These are phyloP conservation scores for Melolontha melolontha DNA, from an alignment of 2,888 invertebrate genomes.

Conservation along the genomic window DNA sequence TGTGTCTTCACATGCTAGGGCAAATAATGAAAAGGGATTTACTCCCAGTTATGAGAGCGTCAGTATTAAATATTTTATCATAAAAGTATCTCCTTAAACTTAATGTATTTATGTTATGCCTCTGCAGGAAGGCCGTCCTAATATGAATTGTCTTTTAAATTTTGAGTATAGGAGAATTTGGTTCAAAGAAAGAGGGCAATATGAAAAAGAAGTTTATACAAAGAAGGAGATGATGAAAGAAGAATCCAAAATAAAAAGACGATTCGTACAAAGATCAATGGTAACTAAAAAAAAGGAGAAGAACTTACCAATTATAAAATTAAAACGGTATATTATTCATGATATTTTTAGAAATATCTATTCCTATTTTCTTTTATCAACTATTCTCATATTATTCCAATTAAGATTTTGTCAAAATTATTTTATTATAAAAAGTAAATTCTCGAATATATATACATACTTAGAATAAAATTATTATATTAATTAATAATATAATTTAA, in stretches of 20 bases:
- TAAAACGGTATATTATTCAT: slow-evolving; percentile 40
- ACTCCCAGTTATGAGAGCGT: slow-evolving; percentile 71
- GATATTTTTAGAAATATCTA: too few species aligned
- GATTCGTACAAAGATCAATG: slow-evolving; percentile 57
- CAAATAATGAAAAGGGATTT: slow-evolving; percentile 55
- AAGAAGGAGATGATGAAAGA: slow-evolving; percentile 67
- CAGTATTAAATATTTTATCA: slow-evolving; percentile 43
- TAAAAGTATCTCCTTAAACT: neutral
- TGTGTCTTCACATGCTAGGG: slow-evolving; percentile 67
- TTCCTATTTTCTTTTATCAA: too few species aligned
- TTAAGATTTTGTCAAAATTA: too few species aligned
- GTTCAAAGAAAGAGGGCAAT: slow-evolving; percentile 69
- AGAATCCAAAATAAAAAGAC: slow-evolving; percentile 63
- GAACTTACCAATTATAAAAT: slow-evolving; percentile 47
- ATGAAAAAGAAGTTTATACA: slow-evolving; percentile 70
- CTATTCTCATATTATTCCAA: too few species aligned
- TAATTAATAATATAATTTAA: too few species aligned
- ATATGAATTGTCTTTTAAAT: slow-evolving; percentile 68
- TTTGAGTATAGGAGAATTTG: slow-evolving; percentile 72
- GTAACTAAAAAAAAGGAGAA: slow-evolving; percentile 46
- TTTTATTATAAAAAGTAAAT: too few species aligned
- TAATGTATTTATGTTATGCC: neutral
- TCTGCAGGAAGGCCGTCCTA: slow-evolving; percentile 51
- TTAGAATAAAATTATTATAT: too few species aligned
- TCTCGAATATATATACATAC: too few species aligned